Evolutionary conservation across 1,140 invertebrate species (phyloP).

Genomic region (Phocides pigmalion): DNA sequence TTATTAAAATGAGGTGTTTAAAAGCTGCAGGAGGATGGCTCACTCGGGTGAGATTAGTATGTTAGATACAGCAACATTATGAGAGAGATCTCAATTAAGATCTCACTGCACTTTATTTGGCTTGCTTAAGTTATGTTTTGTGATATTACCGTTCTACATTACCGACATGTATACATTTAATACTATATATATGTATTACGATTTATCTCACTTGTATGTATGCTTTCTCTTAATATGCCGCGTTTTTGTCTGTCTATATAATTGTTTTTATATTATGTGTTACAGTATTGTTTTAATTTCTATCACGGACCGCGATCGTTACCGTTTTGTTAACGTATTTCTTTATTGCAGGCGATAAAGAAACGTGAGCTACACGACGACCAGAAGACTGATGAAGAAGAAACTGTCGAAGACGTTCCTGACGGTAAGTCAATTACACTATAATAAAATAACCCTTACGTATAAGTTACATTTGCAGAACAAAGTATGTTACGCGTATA

Average conservation of each 20-base stretch:
- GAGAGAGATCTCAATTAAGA: slow-evolving; percentile 74
- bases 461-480: neutral
- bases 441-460: neutral
- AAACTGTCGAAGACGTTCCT: slow-evolving; percentile 60
- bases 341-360: slow-evolving; percentile 75
- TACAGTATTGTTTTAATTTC: neutral
- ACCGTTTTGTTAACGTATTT: slow-evolving; percentile 13
- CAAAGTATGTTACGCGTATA: neutral
- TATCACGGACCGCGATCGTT: slow-evolving; percentile 1
- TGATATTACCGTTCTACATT: slow-evolving; percentile 50
- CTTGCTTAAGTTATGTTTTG: slow-evolving; percentile 51
- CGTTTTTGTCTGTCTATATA: too few species aligned
- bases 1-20: slow-evolving; percentile 78
- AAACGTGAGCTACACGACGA: slow-evolving; percentile 72
- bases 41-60: slow-evolving; percentile 74
- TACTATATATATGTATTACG: neutral
- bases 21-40: slow-evolving; percentile 78
- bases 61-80: slow-evolving; percentile 60
- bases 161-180: slow-evolving; percentile 36
- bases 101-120: slow-evolving; percentile 63
- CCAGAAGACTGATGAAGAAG: slow-evolving; percentile 72
- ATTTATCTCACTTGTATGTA: neutral
- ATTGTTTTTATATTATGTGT: slow-evolving; percentile 19
- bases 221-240: slow-evolving; percentile 5
- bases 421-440: slow-evolving; percentile 65